A percentile compares a stretch with the other conserved stretches of the same genome.
These are phyloP conservation scores for Microhierax caerulescens DNA, from an alignment of 2,797 vertebrate species.

Conservation along the genomic window DNA sequence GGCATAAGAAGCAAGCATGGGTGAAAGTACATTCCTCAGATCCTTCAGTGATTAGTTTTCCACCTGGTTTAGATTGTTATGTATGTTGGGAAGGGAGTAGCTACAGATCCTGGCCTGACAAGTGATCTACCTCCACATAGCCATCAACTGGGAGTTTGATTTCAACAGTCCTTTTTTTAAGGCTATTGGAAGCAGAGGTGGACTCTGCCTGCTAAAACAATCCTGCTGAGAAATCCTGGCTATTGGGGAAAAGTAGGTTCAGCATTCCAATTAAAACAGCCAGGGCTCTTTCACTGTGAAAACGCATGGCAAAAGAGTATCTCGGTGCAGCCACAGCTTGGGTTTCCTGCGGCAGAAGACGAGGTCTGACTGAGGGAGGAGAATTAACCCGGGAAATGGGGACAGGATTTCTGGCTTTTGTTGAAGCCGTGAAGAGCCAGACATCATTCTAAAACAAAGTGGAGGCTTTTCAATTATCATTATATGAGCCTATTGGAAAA, in stretches of 20 bases:
- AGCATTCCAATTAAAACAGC: not conserved
- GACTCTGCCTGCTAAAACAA: not conserved
- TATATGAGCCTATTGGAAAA: not conserved
- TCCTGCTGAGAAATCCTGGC: not conserved
- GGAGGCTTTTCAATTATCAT: slow-evolving; percentile 36
- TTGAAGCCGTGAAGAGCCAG: not conserved
- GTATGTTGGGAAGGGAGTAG: not conserved
- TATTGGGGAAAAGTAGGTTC: not conserved
- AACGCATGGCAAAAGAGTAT: not conserved
- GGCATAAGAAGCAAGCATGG: not conserved
- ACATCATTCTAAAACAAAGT: slow-evolving; percentile 14
- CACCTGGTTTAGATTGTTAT: not conserved
- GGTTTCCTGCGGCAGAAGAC: not conserved
- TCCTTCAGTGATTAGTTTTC: not conserved
- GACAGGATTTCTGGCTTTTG: slow-evolving; percentile 17
- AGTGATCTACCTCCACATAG: not conserved
- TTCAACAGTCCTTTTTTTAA: not conserved
- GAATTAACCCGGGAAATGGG: slow-evolving; percentile 6
- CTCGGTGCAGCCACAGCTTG: not conserved
- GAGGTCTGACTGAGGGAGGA: not conserved
- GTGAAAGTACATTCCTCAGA: not conserved
- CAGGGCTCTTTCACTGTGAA: not conserved
- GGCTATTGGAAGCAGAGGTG: not conserved
- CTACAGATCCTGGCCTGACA: not conserved
- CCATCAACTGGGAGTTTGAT: not conserved